phyloP scores from a whole-genome alignment of 2,113 vertebrate genomes.

The Scalopus aquaticus region DNA sequence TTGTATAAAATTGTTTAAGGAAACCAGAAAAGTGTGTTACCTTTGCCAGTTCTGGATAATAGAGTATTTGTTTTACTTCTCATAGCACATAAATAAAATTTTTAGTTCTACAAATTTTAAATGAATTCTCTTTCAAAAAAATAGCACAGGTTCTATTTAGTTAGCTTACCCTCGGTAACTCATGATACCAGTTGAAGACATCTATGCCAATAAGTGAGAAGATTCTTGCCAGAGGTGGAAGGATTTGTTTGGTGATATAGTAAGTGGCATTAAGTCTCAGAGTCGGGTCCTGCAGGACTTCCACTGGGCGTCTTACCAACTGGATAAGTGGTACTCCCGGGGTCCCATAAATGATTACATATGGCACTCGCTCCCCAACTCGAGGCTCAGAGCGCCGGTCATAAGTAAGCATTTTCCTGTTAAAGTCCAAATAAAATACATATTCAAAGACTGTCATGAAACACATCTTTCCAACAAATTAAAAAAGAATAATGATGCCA shows the following conservation, averaged over 20 bases:
- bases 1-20: background rate
- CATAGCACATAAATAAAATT: background rate
- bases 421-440: conserved; percentile 55
- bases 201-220: conserved; percentile 97
- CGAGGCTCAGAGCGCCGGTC: conserved; percentile 96
- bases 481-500: conserved; percentile 6
- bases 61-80: background rate
- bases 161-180: conserved; percentile 93
- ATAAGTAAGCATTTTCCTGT: conserved; percentile 93
- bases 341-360: conserved; percentile 93
- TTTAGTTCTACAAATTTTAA: background rate
- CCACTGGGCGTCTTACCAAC: conserved; percentile 93
- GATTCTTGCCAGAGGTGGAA: conserved; percentile 94
- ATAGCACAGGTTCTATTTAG: rapidly evolving
- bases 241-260: conserved; percentile 98
- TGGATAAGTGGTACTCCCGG: conserved; percentile 97
- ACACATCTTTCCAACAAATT: background rate
- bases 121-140: background rate
- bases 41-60: background rate
- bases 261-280: conserved; percentile 95
- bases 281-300: conserved; percentile 92
- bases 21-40: background rate
- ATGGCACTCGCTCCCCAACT: conserved; percentile 96
- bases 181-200: conserved; percentile 97
- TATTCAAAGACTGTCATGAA: conserved; percentile 43